Percentiles rank a stretch among this genome's conserved stretches.
phyloP scores from a whole-genome alignment of 2,113 vertebrate genomes.

The Silurus asotus region DNA sequence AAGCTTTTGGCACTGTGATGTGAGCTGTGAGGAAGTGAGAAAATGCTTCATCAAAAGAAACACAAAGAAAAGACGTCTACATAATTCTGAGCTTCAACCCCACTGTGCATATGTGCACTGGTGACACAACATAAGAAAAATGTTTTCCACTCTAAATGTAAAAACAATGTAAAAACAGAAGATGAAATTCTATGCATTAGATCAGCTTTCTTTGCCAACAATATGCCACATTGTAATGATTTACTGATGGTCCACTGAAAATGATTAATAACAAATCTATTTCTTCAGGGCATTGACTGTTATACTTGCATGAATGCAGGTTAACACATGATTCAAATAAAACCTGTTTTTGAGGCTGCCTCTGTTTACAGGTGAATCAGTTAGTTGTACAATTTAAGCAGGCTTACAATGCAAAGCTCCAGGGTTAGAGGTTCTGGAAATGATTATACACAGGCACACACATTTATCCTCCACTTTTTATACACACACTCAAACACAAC shows the following conservation, averaged over 20 bases:
- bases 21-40: neutral
- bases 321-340: constrained; percentile 11
- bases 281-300: neutral
- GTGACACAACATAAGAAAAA: neutral
- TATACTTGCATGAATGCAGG: neutral
- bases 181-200: neutral
- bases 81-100: neutral
- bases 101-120: neutral
- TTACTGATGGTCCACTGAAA: neutral
- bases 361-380: neutral
- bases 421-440: neutral
- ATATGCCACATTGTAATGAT: neutral
- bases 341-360: constrained; percentile 11
- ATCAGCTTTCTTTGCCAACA: neutral
- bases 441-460: neutral
- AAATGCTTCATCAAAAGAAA: neutral
- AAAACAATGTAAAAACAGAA: neutral
- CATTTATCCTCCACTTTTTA: neutral
- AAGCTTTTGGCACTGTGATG: neutral
- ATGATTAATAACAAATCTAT: neutral
- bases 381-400: neutral
- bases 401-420: neutral
- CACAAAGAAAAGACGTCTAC: neutral
- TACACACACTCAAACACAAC: neutral
- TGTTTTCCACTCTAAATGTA: neutral